Base-by-base conservation (phyloP, 2,113 vertebrate genomes). In the Nothobranchius furzeri region DNA sequence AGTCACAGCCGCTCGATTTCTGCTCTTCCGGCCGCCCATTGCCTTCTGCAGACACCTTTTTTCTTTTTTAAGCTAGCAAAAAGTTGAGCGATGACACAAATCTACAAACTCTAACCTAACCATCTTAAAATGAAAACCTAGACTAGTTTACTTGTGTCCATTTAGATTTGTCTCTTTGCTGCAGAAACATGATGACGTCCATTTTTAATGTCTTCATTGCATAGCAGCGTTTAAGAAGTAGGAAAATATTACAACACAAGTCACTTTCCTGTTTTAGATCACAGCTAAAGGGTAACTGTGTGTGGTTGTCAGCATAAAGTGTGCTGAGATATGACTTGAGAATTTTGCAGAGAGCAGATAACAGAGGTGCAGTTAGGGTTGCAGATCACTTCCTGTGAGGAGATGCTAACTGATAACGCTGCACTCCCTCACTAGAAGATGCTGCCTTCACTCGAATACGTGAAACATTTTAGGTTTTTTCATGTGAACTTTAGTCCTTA, bases 1-100 rank as follows among this genome's bases (percentile, higher is more conserved):
- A 93, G 92, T 92, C 91, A 84, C 71, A 73, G 81, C 43, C 77
- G 72, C 76, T 81, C 76, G 87, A 76, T 66, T 76, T 79, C 86
- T 83, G 68, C 8, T 55, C 85, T 85, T 89, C 86, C 86, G 76
- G 7, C 80, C 79, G 17, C 46, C 17, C 20, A 20, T 20, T 20
- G 66, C 43, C 72, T 86, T 66, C 78, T 83, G 74, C 65, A 76
- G 61, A 49, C 51, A 36, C 63, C 46, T 59, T 75, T 68, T 77
- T 36, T 14, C 35, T 20, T 61, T 76, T 62, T 76, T 37, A 81
- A 35, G 35, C 78, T 60, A 40, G 78, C 60, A 14, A 58, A 25
- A 57, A 36, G 24, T 37, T 40, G 43, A 12, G 37, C 56, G 4
- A 36, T 17, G 1, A 12, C 36, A 58, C 49, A 57, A 43, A 59